A percentile compares a stretch with the other conserved stretches of the same genome.
Evolutionary conservation across 2,888 invertebrate genomes (phyloP).

Genomic region (Thyatira batis): DNA sequence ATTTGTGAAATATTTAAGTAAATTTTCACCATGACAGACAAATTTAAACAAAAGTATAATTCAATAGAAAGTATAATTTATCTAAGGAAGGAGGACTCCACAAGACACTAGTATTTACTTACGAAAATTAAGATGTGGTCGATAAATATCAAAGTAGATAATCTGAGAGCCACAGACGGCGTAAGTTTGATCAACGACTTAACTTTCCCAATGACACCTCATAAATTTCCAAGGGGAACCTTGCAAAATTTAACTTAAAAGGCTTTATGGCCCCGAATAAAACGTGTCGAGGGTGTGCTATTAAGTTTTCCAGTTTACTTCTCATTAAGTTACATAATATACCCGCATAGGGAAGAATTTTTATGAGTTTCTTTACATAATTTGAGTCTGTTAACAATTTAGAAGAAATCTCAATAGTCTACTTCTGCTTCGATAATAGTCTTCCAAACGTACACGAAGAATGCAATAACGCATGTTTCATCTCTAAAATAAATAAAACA

Average conservation of each 20-base stretch:
- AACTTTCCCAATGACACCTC: constrained; percentile 63
- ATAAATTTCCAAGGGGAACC: constrained; percentile 52
- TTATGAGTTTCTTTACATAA: not conserved
- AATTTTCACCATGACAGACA: not conserved
- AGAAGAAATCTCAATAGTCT: not conserved
- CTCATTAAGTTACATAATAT: constrained; percentile 44
- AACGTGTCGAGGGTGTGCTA: constrained; percentile 56
- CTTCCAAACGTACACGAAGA: not conserved
- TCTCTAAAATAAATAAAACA: constrained; percentile 13
- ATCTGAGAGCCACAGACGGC: constrained; percentile 41
- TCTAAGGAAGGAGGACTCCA: constrained; percentile 24
- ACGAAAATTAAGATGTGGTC: constrained; percentile 40
- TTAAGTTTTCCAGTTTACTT: constrained; percentile 59
- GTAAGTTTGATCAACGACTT: constrained; percentile 60
- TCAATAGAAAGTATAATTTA: constrained; percentile 14
- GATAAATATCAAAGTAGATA: constrained; percentile 52
- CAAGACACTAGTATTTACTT: constrained; percentile 36
- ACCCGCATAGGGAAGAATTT: not conserved
- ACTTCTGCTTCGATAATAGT: not conserved
- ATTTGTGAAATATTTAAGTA: too few relatives aligned
- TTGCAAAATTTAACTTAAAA: constrained; percentile 59
- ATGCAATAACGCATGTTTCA: not conserved
- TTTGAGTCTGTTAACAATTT: not conserved
- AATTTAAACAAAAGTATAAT: not conserved
- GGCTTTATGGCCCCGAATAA: constrained; percentile 57